These are phyloP conservation scores for Spilosoma lubricipeda DNA, from an alignment of 2,888 invertebrate species.

Conservation along the genomic window DNA sequence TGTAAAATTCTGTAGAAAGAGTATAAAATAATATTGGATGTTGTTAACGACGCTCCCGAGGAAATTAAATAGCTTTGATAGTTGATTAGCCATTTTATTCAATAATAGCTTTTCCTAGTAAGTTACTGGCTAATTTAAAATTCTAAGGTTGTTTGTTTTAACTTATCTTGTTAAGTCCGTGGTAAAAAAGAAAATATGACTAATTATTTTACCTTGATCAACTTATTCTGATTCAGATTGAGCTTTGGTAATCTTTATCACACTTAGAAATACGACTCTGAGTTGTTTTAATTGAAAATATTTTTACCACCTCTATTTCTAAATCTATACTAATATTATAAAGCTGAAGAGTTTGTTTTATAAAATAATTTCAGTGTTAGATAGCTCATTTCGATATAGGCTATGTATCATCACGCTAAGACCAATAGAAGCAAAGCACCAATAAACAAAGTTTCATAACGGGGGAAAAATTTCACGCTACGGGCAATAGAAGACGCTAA, in stretches of 20 bases:
- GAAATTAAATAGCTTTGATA: slow-evolving; percentile 12
- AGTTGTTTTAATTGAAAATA: background rate
- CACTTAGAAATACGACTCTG: background rate
- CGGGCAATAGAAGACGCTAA: too few species aligned
- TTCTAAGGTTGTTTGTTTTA: background rate
- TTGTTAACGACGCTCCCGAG: slow-evolving; percentile 7
- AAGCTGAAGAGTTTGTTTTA: too few species aligned
- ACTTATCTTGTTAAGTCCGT: background rate
- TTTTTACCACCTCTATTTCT: too few species aligned
- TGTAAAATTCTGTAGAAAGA: slow-evolving; percentile 10
- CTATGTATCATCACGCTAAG: too few species aligned
- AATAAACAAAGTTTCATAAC: too few species aligned
- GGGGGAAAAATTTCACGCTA: too few species aligned
- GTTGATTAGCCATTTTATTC: slow-evolving; percentile 4
- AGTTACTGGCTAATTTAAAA: background rate
- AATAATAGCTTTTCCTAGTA: background rate
- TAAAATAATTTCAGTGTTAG: too few species aligned
- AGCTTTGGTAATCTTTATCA: background rate
- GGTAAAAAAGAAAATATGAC: background rate
- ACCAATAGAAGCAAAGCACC: too few species aligned
- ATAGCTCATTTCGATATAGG: too few species aligned
- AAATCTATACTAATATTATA: too few species aligned
- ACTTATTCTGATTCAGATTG: background rate
- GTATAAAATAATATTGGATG: background rate
- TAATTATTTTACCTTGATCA: background rate